Conservation (phyloP, 2,888 invertebrate species). For the Liposcelis brunnea region DNA sequence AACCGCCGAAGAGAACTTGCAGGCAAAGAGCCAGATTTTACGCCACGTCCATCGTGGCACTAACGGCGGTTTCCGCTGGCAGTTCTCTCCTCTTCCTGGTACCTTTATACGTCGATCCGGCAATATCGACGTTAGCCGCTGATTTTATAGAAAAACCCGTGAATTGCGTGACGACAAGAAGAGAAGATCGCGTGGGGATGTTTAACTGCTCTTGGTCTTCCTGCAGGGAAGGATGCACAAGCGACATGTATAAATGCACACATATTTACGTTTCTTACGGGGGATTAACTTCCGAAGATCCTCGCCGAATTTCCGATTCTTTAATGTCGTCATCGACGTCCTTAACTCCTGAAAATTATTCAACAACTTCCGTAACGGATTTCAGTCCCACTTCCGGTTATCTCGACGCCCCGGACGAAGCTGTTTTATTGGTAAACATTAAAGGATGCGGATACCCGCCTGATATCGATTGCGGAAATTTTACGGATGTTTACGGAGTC, state of each 20-base stretch:
- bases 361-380: conserved; percentile 15
- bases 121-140: conserved; percentile 33
- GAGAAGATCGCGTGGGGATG: conserved; percentile 52
- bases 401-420: conserved; percentile 31
- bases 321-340: conserved; percentile 13
- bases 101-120: conserved; percentile 52
- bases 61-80: conserved; percentile 52
- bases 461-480: conserved; percentile 54
- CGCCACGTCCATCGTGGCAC: conserved; percentile 49
- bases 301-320: conserved; percentile 13
- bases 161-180: conserved; percentile 49
- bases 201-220: conserved; percentile 68
- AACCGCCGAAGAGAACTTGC: conserved; percentile 33
- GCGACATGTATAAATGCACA: conserved; percentile 53
- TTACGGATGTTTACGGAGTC: conserved; percentile 49
- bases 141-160: conserved; percentile 41
- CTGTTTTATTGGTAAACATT: conserved; percentile 56
- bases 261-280: conserved; percentile 44
- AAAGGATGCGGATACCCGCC: conserved; percentile 75
- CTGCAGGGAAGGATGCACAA: conserved; percentile 64
- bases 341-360: conserved; percentile 11
- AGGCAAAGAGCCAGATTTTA: conserved; percentile 53
- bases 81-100: conserved; percentile 55
- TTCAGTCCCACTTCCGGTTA: conserved; percentile 14
- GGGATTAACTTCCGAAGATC: conserved; percentile 13